Percentiles rank a stretch among this genome's conserved stretches.
These are phyloP conservation scores for Cyanoderma ruficeps DNA, from an alignment of 2,113 vertebrate species.

Conservation along the genomic window DNA sequence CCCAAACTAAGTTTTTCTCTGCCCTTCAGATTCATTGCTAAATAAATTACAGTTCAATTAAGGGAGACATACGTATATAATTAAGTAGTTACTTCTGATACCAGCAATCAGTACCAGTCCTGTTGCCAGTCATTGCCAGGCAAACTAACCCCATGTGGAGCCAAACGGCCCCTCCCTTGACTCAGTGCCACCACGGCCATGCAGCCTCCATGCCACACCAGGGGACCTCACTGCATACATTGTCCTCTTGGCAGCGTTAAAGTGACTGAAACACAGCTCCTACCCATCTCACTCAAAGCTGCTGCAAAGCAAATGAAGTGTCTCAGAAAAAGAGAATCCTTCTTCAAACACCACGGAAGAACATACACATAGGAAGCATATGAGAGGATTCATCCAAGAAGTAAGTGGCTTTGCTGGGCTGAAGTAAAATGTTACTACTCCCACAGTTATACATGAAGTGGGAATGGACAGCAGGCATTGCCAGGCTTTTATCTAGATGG, in stretches of 20 bases:
- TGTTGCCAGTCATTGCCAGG: background rate
- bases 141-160: background rate
- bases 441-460: background rate
- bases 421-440: background rate
- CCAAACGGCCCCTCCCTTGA: background rate
- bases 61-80: background rate
- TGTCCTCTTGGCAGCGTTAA: background rate
- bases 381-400: background rate
- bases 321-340: background rate
- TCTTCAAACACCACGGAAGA: background rate
- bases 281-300: background rate
- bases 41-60: background rate
- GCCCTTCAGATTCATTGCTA: background rate
- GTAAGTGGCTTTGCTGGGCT: background rate
- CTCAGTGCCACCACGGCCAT: background rate
- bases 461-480: background rate
- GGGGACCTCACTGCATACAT: background rate
- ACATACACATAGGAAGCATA: background rate
- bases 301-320: background rate
- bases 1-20: background rate
- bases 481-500: background rate
- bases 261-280: background rate
- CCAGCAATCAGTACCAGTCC: background rate
- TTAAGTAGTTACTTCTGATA: background rate
- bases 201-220: background rate